Base-by-base conservation (phyloP, 1,140 invertebrate species). In the Eulimnadia texana region DNA sequence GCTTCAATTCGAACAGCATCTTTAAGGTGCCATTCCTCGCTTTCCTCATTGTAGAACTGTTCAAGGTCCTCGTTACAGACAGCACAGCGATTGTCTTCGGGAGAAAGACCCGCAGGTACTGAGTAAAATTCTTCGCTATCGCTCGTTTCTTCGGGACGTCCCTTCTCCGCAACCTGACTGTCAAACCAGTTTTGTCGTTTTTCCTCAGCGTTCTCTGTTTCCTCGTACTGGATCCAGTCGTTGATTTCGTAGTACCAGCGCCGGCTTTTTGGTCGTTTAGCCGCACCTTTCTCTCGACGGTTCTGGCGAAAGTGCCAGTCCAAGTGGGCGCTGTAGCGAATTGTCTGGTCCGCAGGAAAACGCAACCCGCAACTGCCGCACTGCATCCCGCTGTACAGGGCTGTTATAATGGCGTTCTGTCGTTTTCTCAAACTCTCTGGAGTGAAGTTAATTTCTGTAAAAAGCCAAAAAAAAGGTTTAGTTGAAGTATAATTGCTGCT, bases 241-340 rank as follows among this genome's bases (percentile, higher is more conserved):
- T 83, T 80, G 47, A 90, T 77, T 67, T 89, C 84, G 69, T 93
- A 95, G 72, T 89, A 93, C 88, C 90, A 94, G 61, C 84, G 81
- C 3, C 92, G 75, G 16, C 85, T 86, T 65, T 87, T 84, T 0
- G 89, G 86, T 54, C 90, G 85, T 23, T 86, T 79, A 0, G 84
- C 82, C 0, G 87, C 86, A 67, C 92, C 88, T 62, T 89, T 83
- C 67, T 92, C 90, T 50, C 84, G 77, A 10, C 90, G 76, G 73
- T 98, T 98, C 72, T 92, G 88, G 10, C 93, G 76, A 74, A 97
- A 97, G 76, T 98, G 94, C 93, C 94, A 97, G 74, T 98, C 93
- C 27, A 97, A 78, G 75, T 97, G 94, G 70, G 92, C 87, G 64
- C 88, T 88, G 70, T 97, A 82, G 56, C 69, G 82, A 27, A 89